Evolutionary conservation across 2,888 invertebrate genomes (phyloP).

Genomic region (Copidosoma aretas): DNA sequence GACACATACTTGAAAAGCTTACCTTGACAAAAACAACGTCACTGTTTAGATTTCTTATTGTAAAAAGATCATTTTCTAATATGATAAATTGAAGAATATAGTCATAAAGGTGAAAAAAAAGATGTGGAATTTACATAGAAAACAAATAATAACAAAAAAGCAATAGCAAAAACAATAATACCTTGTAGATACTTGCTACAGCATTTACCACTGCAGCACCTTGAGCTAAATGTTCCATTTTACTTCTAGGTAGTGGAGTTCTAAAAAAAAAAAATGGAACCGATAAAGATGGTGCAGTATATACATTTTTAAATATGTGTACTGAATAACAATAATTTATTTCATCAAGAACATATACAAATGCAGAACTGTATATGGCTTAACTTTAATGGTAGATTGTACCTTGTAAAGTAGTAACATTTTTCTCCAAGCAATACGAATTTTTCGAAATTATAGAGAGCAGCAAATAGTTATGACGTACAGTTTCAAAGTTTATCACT

Average conservation of each 20-base stretch:
- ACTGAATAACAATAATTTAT: no score
- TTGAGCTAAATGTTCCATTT: conserved; percentile 93
- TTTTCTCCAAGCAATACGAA: no score
- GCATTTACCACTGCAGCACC: conserved; percentile 90
- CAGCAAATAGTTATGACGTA: no score
- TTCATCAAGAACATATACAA: no score
- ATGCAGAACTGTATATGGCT: no score
- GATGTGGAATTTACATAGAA: no score
- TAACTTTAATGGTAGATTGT: no score
- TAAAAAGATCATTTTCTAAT: conserved; percentile 96
- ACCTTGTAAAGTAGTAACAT: no score
- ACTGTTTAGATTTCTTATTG: conserved; percentile 90
- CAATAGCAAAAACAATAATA: conserved; percentile 50
- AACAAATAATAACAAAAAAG: no score
- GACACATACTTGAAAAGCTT: conserved; percentile 51
- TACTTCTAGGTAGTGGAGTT: conserved; percentile 90
- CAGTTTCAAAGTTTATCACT: no score
- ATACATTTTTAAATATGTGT: no score
- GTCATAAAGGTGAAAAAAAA: conserved; percentile 79
- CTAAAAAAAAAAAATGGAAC: conserved; percentile 96
- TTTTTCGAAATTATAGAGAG: no score
- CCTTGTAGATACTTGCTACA: conserved; percentile 91
- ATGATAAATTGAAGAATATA: conserved; percentile 99
- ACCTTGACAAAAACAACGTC: conserved; percentile 91
- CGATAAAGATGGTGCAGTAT: conserved; percentile 96